Conservation (phyloP, 2,113 vertebrate genomes). For the Coregonus clupeaformis region DNA sequence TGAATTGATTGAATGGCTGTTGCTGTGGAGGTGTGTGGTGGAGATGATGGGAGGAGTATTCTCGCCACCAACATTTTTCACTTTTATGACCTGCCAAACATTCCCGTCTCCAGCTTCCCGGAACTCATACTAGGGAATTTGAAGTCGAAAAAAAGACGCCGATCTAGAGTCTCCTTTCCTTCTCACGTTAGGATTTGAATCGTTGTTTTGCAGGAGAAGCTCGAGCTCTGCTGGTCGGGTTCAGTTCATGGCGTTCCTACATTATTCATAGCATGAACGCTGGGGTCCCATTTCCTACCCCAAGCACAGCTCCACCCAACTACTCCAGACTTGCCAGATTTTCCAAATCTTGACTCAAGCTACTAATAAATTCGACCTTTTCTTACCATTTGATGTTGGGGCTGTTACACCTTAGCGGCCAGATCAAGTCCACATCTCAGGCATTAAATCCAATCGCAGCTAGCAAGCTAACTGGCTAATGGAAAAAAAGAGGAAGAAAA, state of each 20-base stretch:
- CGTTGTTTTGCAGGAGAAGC: constrained; percentile 55
- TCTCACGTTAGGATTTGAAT: constrained; percentile 72
- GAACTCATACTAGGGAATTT: constrained; percentile 66
- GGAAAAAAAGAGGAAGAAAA: background rate
- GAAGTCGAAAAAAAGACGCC: constrained; percentile 60
- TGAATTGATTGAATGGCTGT: constrained; percentile 73
- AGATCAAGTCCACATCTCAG: constrained; percentile 74
- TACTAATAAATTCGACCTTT: constrained; percentile 44
- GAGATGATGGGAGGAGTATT: constrained; percentile 74
- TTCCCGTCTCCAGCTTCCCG: constrained; percentile 75
- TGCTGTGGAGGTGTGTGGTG: constrained; percentile 69
- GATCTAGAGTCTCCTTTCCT: constrained; percentile 62
- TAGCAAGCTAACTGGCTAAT: background rate
- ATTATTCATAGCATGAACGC: constrained; percentile 62
- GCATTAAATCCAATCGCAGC: constrained; percentile 29
- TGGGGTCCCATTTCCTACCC: constrained; percentile 61
- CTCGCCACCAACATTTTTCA: constrained; percentile 76
- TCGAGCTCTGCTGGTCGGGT: constrained; percentile 67
- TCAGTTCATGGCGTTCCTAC: constrained; percentile 74
- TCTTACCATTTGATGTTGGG: constrained; percentile 59
- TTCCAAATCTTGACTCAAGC: constrained; percentile 66
- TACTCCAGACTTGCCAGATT: constrained; percentile 50
- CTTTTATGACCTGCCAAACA: constrained; percentile 82
- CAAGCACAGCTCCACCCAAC: constrained; percentile 35
- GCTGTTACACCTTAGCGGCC: constrained; percentile 73